phyloP scores from a whole-genome alignment of 2,797 vertebrate genomes.

The Sternarchorhynchus goeldii region DNA sequence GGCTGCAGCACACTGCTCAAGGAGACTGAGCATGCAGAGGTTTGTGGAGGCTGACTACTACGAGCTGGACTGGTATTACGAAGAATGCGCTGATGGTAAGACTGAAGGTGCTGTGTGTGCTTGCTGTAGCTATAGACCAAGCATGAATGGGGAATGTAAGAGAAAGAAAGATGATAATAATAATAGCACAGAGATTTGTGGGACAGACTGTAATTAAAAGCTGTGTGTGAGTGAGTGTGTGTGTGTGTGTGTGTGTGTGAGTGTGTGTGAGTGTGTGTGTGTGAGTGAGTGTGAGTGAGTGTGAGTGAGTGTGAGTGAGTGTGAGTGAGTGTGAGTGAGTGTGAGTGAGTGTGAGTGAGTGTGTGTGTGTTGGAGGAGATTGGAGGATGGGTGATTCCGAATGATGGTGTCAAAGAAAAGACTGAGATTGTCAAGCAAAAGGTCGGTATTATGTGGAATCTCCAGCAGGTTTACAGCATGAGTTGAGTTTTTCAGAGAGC shows the following conservation, averaged over 20 bases:
- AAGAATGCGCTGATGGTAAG: conserved; percentile 98
- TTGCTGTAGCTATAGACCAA: not conserved
- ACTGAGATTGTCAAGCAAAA: too few relatives aligned
- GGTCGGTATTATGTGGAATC: not conserved
- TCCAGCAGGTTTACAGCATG: not conserved
- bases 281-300: too few relatives aligned
- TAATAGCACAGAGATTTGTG: not conserved
- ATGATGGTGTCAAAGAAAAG: not conserved
- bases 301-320: not conserved
- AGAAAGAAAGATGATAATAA: not conserved
- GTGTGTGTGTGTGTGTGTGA: not conserved
- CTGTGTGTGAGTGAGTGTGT: not conserved
- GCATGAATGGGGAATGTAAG: not conserved
- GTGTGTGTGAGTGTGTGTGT: too few relatives aligned
- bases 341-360: too few relatives aligned
- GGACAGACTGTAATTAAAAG: not conserved
- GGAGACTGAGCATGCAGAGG: conserved; percentile 89
- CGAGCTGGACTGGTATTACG: conserved; percentile 99
- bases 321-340: not conserved
- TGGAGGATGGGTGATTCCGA: not conserved
- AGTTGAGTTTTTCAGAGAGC: too few relatives aligned
- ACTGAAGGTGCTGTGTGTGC: conserved; percentile 8
- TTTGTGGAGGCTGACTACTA: conserved; percentile 98
- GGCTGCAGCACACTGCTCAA: conserved; percentile 62
- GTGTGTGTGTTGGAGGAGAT: too few relatives aligned